phyloP scores from a whole-genome alignment of 2,888 invertebrate species.

The Neoaliturus tenellus region DNA sequence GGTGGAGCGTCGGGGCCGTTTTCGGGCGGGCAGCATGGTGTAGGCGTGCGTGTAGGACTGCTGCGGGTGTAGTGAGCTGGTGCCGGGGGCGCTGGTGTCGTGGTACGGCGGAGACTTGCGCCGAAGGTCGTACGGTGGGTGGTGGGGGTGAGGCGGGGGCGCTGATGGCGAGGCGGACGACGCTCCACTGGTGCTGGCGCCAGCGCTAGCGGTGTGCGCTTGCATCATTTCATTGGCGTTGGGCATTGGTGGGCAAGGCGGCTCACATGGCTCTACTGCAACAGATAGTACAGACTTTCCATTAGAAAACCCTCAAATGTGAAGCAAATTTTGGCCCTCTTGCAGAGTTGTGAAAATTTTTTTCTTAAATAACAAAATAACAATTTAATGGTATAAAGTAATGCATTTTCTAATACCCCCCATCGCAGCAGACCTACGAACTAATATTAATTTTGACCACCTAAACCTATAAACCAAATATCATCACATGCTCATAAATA shows the following conservation, averaged over 20 bases:
- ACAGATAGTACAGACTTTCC: too few relatives aligned
- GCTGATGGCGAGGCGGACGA: constrained; percentile 63
- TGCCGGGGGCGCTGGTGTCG: constrained; percentile 73
- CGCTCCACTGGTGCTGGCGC: constrained; percentile 68
- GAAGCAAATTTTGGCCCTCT: too few relatives aligned
- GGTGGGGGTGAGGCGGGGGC: constrained; percentile 73
- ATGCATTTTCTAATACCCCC: too few relatives aligned
- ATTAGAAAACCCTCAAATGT: too few relatives aligned
- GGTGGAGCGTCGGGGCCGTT: constrained; percentile 85
- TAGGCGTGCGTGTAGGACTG: constrained; percentile 68
- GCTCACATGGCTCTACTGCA: constrained; percentile 87
- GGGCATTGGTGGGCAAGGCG: constrained; percentile 72
- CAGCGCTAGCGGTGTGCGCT: constrained; percentile 74
- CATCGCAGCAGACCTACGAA: too few relatives aligned
- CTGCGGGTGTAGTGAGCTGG: constrained; percentile 72
- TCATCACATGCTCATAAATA: too few relatives aligned
- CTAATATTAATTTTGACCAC: too few relatives aligned
- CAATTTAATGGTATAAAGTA: too few relatives aligned
- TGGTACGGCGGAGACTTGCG: constrained; percentile 87
- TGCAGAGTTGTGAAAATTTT: too few relatives aligned
- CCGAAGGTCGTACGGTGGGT: constrained; percentile 93
- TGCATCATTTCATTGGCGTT: constrained; percentile 55
- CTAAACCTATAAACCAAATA: too few relatives aligned
- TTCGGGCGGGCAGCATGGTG: constrained; percentile 88
- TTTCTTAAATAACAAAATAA: too few relatives aligned